These are phyloP conservation scores for Chrysotoxum bicinctum DNA, from an alignment of 2,888 invertebrate genomes.

Conservation along the genomic window DNA sequence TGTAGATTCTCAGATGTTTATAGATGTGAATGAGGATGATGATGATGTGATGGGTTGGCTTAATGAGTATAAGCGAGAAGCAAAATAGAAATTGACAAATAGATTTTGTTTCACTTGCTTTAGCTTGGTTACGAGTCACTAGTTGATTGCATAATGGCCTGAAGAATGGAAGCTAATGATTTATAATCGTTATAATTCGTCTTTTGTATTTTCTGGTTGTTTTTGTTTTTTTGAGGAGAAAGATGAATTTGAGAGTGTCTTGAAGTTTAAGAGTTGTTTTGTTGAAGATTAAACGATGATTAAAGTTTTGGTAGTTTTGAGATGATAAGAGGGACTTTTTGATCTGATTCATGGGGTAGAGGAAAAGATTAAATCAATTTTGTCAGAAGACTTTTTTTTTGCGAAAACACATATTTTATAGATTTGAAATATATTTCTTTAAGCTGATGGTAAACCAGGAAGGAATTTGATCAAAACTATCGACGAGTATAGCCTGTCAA, in stretches of 20 bases:
- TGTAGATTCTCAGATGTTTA: not conserved
- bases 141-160: conserved; percentile 63
- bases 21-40: not conserved
- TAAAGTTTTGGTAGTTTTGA: conserved; percentile 9
- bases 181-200: conserved; percentile 7
- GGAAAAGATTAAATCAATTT: too few species aligned
- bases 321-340: not conserved
- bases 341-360: too few species aligned
- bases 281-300: not conserved
- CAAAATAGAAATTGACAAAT: conserved; percentile 34
- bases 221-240: not conserved
- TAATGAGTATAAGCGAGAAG: conserved; percentile 15
- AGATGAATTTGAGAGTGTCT: conserved; percentile 9
- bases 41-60: conserved; percentile 3
- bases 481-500: too few species aligned
- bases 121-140: conserved; percentile 39
- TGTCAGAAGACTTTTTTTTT: too few species aligned
- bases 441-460: too few species aligned
- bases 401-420: too few species aligned
- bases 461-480: too few species aligned
- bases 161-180: conserved; percentile 33
- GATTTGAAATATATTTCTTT: too few species aligned
- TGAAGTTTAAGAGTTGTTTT: not conserved
- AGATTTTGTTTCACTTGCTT: conserved; percentile 22
- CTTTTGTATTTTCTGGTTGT: conserved; percentile 1